Base-by-base conservation (phyloP, 2,888 invertebrate genomes). In the Byasa hedistus region DNA sequence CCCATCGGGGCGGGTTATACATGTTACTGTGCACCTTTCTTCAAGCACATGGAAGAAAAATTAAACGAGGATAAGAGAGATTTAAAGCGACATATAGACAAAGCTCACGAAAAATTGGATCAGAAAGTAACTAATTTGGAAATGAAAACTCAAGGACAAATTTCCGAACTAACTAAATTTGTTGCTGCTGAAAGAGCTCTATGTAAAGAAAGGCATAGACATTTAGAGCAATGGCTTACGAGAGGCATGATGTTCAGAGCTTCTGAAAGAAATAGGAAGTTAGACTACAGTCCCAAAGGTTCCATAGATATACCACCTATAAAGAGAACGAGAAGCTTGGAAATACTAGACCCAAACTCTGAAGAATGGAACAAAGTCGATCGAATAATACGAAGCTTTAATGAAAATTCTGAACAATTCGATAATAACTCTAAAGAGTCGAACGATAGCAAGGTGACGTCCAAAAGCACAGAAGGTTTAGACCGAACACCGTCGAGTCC, bases 1-100 rank as follows among this genome's bases (percentile, higher is more conserved):
- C 98, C 98, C 0, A 95, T 98, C n/a, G 98, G 98, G 0, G 96
- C 97, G 2, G 97, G 98, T 0, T 97, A 97, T 82, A 96, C 96
- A 0, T 98, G 98, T 84, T 97, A 97, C 80, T 98, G 98, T 81
- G 97, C 96, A 0, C 98, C 98, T 0, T 95, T 98, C 84, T 96
- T 98, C 80, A 94, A 96, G 70, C 96, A 97, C 73, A 94, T 98
- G 86, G 97, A 98, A 80, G 95, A 96, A 52, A 94, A 95, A 70
- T 83, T 98, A 61, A 96, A 96, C 75, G 94, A 95, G 73, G 96
- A 96, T 76, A 96, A 96, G 74, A 94, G 95, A 69, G 96, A 96
- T 75, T 82, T 97, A 73, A 94, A 97, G 82, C 94, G 95, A 68
- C 94, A 94, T 74, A 95, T 97, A 44, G 95, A 96, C 77, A 93